Evolutionary conservation across 2,888 invertebrate genomes (phyloP).

Genomic region (Acanthosepion lycidas): DNA sequence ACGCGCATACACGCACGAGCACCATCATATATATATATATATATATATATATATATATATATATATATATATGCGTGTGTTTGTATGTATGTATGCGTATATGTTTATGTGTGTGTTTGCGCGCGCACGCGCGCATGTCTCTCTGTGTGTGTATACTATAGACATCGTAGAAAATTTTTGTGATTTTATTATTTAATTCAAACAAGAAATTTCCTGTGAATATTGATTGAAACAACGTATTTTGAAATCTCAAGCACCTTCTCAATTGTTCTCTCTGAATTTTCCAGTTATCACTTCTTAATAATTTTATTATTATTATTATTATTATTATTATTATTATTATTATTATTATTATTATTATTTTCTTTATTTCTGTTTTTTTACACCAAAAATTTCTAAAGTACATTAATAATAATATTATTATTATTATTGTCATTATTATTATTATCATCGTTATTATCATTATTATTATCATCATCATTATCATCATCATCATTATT

Average conservation of each 20-base stretch:
- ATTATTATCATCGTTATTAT: neutral
- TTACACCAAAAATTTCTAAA: neutral
- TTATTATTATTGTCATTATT: neutral
- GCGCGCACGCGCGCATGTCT: neutral
- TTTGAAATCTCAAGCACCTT: too few species aligned
- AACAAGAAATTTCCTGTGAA: too few species aligned
- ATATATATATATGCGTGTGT: neutral
- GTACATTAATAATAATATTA: neutral
- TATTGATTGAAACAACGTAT: too few species aligned
- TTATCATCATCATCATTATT: neutral
- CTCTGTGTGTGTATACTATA: neutral
- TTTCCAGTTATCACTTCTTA: neutral
- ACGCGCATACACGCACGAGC: neutral
- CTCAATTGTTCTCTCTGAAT: too few species aligned
- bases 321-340: too few species aligned
- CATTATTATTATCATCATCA: neutral
- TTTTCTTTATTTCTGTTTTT: neutral
- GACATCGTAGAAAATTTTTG: too few species aligned
- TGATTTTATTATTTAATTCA: too few species aligned
- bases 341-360: neutral
- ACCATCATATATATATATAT: neutral
- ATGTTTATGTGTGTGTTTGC: neutral
- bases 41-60: neutral
- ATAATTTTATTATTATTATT: neutral
- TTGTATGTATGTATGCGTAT: neutral